Conservation (phyloP, 2,113 vertebrate species). For the Columba janthina region DNA sequence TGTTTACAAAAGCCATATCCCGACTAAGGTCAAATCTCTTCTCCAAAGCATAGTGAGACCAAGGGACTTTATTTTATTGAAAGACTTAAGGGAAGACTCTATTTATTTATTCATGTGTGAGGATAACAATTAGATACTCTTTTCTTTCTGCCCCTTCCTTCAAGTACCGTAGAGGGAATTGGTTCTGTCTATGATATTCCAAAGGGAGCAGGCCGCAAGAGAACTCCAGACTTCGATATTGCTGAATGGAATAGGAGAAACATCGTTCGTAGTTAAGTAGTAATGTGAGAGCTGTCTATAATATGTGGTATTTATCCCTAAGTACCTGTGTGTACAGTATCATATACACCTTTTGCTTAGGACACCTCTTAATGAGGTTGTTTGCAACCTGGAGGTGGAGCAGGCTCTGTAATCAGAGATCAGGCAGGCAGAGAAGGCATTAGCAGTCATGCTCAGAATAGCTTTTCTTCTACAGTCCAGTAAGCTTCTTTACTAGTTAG, state of each 20-base stretch:
- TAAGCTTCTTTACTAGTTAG: conserved; percentile 40
- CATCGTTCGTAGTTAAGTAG: background rate
- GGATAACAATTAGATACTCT: background rate
- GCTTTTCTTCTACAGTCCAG: conserved; percentile 11
- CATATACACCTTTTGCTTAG: background rate
- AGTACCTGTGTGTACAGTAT: background rate
- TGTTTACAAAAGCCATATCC: background rate
- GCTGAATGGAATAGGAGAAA: background rate
- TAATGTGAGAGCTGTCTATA: background rate
- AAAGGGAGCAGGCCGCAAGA: background rate
- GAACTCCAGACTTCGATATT: background rate
- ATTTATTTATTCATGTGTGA: background rate
- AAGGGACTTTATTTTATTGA: background rate
- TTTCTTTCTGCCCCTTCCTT: background rate
- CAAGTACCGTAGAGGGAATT: background rate
- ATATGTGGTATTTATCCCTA: background rate
- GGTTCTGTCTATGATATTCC: background rate
- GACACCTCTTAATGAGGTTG: background rate
- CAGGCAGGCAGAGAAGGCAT: background rate
- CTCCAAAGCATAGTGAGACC: background rate
- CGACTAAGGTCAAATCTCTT: background rate
- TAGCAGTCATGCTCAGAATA: background rate
- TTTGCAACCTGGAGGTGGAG: background rate
- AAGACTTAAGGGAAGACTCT: background rate
- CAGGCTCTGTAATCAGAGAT: background rate